Percentiles rank a stretch among this genome's conserved stretches.
Evolutionary conservation across 2,113 vertebrate genomes (phyloP).

Genomic region (Corythoichthys intestinalis): DNA sequence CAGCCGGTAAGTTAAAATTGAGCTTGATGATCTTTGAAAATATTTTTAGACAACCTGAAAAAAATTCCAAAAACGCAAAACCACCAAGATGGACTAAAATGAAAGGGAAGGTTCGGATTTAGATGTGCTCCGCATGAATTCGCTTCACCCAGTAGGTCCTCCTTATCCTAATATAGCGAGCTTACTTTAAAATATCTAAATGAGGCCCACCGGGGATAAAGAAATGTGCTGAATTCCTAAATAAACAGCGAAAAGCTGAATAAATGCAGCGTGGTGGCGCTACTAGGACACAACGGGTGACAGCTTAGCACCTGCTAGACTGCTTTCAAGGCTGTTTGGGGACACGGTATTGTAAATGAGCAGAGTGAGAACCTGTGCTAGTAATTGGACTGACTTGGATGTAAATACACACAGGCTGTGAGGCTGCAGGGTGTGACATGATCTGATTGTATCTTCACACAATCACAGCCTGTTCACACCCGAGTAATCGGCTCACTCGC

Average conservation of each 20-base stretch:
- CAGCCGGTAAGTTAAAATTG: not conserved
- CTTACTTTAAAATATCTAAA: constrained; percentile 42
- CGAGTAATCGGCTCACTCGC: constrained; percentile 5
- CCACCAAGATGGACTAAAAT: constrained; percentile 7
- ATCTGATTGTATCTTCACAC: constrained; percentile 26
- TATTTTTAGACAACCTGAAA: constrained; percentile 1
- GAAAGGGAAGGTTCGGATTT: constrained; percentile 24
- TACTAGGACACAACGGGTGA: constrained; percentile 30
- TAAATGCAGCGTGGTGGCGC: constrained; percentile 21
- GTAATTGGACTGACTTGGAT: constrained; percentile 10
- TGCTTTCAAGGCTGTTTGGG: constrained; percentile 17
- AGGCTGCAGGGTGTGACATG: constrained; percentile 27
- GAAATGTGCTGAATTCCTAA: constrained; percentile 17
- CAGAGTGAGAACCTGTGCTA: constrained; percentile 16
- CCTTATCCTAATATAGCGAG: constrained; percentile 36
- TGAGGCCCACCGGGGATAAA: constrained; percentile 27
- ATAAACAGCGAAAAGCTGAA: constrained; percentile 35
- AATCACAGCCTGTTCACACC: constrained; percentile 37
- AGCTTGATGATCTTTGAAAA: not conserved
- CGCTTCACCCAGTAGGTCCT: constrained; percentile 12
- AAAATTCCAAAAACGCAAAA: constrained; percentile 11
- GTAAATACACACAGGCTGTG: constrained; percentile 16
- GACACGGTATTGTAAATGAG: constrained; percentile 12
- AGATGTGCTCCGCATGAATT: constrained; percentile 25
- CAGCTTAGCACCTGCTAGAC: constrained; percentile 33